These are phyloP conservation scores for Megaustenia siamemsis DNA, from an alignment of 2,888 invertebrate species.

Conservation along the genomic window DNA sequence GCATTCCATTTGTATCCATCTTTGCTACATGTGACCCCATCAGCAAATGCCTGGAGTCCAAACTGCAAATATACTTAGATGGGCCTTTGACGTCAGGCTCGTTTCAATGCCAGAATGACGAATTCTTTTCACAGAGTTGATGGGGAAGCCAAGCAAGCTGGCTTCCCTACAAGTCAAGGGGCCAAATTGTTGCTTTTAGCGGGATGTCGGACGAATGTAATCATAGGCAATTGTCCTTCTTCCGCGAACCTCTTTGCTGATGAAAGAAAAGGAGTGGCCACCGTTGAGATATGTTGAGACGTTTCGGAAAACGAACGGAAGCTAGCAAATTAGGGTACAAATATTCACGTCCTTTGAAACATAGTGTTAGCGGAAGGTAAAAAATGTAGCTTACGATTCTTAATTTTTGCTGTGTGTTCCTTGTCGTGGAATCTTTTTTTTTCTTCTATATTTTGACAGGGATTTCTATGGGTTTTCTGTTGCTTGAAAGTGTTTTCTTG, in stretches of 20 bases:
- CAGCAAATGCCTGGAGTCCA: conserved; percentile 6
- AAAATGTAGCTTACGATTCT: conserved; percentile 11
- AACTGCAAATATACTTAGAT: conserved; percentile 45
- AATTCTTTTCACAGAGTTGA: conserved; percentile 31
- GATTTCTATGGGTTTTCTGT: background rate
- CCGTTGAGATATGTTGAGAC: conserved; percentile 16
- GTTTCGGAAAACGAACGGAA: conserved; percentile 7
- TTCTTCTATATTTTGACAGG: conserved; percentile 3
- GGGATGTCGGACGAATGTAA: conserved; percentile 54
- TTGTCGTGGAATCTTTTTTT: background rate
- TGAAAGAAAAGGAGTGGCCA: conserved; percentile 30
- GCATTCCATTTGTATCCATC: conserved; percentile 1
- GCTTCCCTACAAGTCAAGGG: conserved; percentile 46
- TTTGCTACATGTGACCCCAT: background rate
- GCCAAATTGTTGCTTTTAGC: conserved; percentile 57
- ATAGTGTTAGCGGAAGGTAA: background rate
- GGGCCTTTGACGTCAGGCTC: background rate
- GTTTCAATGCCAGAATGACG: conserved; percentile 35
- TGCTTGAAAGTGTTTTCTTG: conserved; percentile 24
- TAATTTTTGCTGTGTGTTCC: background rate
- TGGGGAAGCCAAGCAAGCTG: conserved; percentile 23
- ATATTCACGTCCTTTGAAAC: background rate
- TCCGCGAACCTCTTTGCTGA: conserved; percentile 45
- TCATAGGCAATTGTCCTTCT: conserved; percentile 59
- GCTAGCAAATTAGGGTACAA: background rate